Base-by-base conservation (phyloP, 1,140 invertebrate genomes). In the Diorhabda elongata region DNA sequence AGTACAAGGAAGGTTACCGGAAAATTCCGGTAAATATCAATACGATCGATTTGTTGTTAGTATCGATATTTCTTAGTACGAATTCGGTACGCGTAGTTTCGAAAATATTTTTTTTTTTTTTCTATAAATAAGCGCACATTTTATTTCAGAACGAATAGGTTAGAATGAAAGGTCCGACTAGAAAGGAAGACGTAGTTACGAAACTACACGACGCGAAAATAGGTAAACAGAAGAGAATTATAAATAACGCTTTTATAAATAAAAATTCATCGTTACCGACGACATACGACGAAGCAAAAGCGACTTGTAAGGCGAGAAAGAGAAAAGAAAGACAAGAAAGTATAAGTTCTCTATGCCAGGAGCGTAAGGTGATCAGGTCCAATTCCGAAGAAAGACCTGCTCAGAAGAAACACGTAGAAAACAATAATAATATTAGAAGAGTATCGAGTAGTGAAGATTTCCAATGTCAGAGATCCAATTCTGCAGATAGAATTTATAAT, bases 291-390 rank as follows among this genome's bases (percentile, higher is more conserved):
- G 79, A 81, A 70, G 78, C 77, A 0, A 81, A 80, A 67, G 71
- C 73, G 2, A 72, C 73, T 2, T 73, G 70, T 63, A 80, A 80
- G 64, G 81, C 84, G 44, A 84, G 91, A 68, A 93, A 93, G 79
- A 86, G 91, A 58, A 92, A 92, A 79, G 91, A 93, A 81, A 85
- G 90, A 57, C 86, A 91, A 64, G 91, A 92, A 79, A 86, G 84
- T 74, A 82, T 80, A 62, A 88, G 87, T 44, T 88, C 85, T 52
- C 81, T 83, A 70, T 86, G 82, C 11, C 87, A 89, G 75, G 91
- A 93, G 77, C 85, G 90, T 65, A 93, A 92, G 79, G 85, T 92
- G 59, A 88, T 91, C 74, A 73, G 72, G 62, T 91, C 86, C 64
- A 91, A 88, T 80, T 91, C 90, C 71, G 90, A 91, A 77, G 90